Percentiles rank a stretch among this genome's conserved stretches.
phyloP scores from a whole-genome alignment of 2,888 invertebrate species.

The Parascotia fuliginaria region DNA sequence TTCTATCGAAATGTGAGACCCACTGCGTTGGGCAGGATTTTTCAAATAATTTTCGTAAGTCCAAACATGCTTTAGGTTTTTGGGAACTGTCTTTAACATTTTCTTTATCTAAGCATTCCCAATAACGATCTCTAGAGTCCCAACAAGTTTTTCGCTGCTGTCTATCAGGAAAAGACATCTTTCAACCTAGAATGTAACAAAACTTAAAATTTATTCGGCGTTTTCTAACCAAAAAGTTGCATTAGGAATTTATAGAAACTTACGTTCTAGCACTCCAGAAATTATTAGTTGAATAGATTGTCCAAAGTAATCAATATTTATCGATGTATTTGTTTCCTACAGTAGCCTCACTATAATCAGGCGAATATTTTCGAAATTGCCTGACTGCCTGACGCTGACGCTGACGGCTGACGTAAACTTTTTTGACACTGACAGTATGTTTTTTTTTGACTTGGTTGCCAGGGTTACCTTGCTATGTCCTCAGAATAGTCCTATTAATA shows the following conservation, averaged over 20 bases:
- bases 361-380: no score
- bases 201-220: slow-evolving; percentile 21
- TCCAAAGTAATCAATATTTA: slow-evolving; percentile 26
- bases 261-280: slow-evolving; percentile 41
- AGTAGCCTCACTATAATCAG: no score
- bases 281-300: slow-evolving; percentile 34
- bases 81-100: slow-evolving; percentile 86
- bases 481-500: no score
- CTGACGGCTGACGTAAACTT: no score
- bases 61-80: slow-evolving; percentile 86
- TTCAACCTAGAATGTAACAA: slow-evolving; percentile 73
- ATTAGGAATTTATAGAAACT: slow-evolving; percentile 20
- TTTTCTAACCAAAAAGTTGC: slow-evolving; percentile 8
- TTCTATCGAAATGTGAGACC: slow-evolving; percentile 98
- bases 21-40: slow-evolving; percentile 92
- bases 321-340: slow-evolving; percentile 27
- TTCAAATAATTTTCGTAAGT: slow-evolving; percentile 91
- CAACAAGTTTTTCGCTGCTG: slow-evolving; percentile 93
- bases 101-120: slow-evolving; percentile 93
- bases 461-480: no score
- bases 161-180: slow-evolving; percentile 94
- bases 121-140: slow-evolving; percentile 93
- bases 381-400: no score
- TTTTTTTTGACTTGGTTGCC: no score
- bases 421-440: no score